phyloP scores from a whole-genome alignment of 2,113 vertebrate genomes.

The Electrona antarctica region DNA sequence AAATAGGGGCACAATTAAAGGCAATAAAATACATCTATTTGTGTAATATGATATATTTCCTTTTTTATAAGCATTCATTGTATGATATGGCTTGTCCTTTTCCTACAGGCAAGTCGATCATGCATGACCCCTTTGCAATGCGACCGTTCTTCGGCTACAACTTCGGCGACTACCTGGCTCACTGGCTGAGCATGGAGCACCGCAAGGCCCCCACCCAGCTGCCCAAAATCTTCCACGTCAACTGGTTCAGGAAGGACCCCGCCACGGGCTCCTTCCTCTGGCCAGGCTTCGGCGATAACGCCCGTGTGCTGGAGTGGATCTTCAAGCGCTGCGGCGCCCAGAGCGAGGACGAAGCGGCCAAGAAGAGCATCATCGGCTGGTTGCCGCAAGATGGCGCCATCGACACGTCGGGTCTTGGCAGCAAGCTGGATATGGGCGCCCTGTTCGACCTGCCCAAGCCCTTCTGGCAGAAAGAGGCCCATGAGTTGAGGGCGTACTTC shows the following conservation, averaged over 20 bases:
- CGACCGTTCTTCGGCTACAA: constrained; percentile 99
- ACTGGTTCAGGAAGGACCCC: constrained; percentile 95
- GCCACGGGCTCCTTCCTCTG: constrained; percentile 87
- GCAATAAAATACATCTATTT: no score
- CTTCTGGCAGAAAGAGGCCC: constrained; percentile 93
- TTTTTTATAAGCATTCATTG: no score
- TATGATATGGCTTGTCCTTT: background rate
- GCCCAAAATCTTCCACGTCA: constrained; percentile 97
- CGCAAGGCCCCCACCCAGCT: constrained; percentile 84
- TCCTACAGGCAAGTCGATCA: constrained; percentile 88
- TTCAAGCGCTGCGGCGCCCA: constrained; percentile 85
- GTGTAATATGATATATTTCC: no score
- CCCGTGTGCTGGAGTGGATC: constrained; percentile 95
- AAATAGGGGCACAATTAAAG: no score
- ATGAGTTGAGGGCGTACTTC: constrained; percentile 86
- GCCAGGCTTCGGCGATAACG: constrained; percentile 95
- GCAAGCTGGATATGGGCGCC: constrained; percentile 72
- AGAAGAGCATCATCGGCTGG: constrained; percentile 85
- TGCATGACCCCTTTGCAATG: constrained; percentile 99
- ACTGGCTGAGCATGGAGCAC: constrained; percentile 95
- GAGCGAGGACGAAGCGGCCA: constrained; percentile 82
- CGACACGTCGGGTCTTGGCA: constrained; percentile 82
- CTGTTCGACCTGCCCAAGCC: constrained; percentile 86
- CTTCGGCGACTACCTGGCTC: constrained; percentile 92
- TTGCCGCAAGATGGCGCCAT: constrained; percentile 82